Conservation (phyloP, 2,888 invertebrate species). For the Enchytraeus crypticus region DNA sequence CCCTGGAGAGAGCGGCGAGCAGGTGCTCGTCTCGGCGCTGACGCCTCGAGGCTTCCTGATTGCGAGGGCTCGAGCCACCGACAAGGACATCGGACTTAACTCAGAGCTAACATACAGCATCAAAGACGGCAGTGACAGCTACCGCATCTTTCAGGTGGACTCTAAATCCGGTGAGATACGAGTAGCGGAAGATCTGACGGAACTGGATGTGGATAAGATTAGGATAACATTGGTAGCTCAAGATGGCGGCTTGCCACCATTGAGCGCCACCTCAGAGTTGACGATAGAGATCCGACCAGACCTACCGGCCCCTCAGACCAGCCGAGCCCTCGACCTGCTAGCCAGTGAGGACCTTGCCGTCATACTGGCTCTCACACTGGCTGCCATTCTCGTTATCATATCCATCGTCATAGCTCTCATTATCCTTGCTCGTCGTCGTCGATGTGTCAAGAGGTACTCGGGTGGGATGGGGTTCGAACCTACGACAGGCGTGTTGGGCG, state of each 20-base stretch:
- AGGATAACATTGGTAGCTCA: background rate
- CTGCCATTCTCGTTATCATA: conserved; percentile 11
- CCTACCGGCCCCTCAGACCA: background rate
- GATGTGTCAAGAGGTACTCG: background rate
- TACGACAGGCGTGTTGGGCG: background rate
- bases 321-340: conserved; percentile 4
- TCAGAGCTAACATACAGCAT: conserved; percentile 2
- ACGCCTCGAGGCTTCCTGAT: background rate
- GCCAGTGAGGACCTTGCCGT: conserved; percentile 18
- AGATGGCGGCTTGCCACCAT: background rate
- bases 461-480: background rate
- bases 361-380: conserved; percentile 9
- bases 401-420: conserved; percentile 8
- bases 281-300: background rate
- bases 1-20: background rate
- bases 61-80: background rate
- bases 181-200: conserved; percentile 1
- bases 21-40: background rate
- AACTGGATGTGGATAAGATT: background rate
- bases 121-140: background rate
- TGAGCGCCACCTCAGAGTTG: background rate
- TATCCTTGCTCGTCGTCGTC: background rate
- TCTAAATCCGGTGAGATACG: conserved; percentile 1
- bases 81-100: conserved; percentile 2
- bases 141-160: background rate